Evolutionary conservation across 2,888 invertebrate genomes (phyloP), one percentile per base, ranked within the genome.

Genomic region (Acrobeloides nanus): DNA sequence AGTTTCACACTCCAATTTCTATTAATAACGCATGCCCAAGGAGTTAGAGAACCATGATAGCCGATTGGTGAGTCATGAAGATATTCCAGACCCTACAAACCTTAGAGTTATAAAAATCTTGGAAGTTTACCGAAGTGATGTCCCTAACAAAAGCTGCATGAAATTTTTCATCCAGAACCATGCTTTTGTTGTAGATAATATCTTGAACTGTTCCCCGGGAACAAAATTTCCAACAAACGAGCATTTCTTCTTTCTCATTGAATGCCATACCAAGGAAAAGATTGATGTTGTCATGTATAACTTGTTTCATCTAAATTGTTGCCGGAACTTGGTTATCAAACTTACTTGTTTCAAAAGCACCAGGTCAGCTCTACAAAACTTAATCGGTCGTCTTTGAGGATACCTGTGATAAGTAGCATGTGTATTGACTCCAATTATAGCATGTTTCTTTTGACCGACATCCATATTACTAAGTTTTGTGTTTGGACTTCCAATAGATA

Each of bases 241-340:
- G 43, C 57, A 70, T 49, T 32, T 68, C 70, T 21, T 70, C 70
- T 41, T 59, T 63, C 42, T 69, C 69, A 48, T 68, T 69, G 58
- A 66, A 69, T 8, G 57, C 51, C 54, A 69, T 69, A n/a, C 95
- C 95, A 75, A 93, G 87, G 79, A 95, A 95, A 45, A 89, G 87
- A 79, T 93, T 93, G 57, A 95, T 82, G 78, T 95, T 93, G 77
- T 90, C 89, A 78, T 95, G 93, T 29, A 89, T 83, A 66, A 93
- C 78, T 75, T 92, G 90, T 48, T 93, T 82, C 74, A 95, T 80
- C 79, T 79, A 51, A 24, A 51, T 41, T n/a, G n/a, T n/a, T n/a
- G n/a, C n/a, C n/a, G n/a, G n/a, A n/a, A n/a, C n/a, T n/a, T n/a
- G n/a, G n/a, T n/a, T n/a, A n/a, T n/a, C n/a, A n/a, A n/a, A n/a